phyloP scores from a whole-genome alignment of 2,113 vertebrate genomes.

The Zapus hudsonius region DNA sequence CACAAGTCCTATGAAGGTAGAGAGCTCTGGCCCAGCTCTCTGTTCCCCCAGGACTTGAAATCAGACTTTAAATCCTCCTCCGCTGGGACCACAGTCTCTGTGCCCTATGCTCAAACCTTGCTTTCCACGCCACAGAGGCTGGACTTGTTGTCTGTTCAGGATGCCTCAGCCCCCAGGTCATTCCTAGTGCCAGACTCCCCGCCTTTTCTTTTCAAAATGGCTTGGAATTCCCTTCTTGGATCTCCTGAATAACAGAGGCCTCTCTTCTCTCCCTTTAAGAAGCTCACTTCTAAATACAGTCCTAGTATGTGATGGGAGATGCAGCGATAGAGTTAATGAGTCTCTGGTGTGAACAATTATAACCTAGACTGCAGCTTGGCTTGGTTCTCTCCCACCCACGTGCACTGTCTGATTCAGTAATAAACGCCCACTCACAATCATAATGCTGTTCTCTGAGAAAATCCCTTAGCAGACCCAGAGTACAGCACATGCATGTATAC shows the following conservation, averaged over 20 bases:
- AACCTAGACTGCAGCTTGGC: constrained; percentile 35
- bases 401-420: constrained; percentile 53
- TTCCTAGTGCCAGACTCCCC: background rate
- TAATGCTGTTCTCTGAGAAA: constrained; percentile 57
- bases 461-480: background rate
- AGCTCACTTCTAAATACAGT: constrained; percentile 49
- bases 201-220: background rate
- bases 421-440: constrained; percentile 57
- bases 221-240: background rate
- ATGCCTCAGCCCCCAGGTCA: background rate
- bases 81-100: too few species aligned
- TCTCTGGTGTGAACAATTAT: constrained; percentile 66
- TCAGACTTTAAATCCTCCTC: background rate
- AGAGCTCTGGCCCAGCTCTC: background rate
- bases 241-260: background rate
- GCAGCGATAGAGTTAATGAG: constrained; percentile 57
- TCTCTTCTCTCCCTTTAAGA: constrained; percentile 52
- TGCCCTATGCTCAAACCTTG: background rate
- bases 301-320: constrained; percentile 33
- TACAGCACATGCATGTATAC: background rate
- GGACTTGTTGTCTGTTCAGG: background rate
- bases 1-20: background rate
- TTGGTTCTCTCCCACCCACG: constrained; percentile 27
- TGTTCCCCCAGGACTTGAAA: background rate
- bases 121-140: background rate